phyloP scores from a whole-genome alignment of 2,888 invertebrate genomes.

The Gerris lacustris region DNA sequence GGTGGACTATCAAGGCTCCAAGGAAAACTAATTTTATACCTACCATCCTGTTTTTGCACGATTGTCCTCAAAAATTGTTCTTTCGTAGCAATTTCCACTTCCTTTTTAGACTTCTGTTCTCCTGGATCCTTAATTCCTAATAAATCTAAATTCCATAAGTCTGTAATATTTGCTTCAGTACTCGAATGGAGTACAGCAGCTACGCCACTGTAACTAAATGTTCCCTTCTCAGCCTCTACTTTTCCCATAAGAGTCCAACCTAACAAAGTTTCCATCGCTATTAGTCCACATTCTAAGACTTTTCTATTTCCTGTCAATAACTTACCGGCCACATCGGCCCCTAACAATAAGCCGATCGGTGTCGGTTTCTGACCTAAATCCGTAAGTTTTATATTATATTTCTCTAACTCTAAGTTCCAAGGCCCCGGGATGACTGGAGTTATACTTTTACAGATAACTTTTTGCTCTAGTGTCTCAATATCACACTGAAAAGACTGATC shows the following conservation, averaged over 20 bases:
- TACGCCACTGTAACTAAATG: too few species aligned
- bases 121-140: constrained; percentile 33
- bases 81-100: background rate
- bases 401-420: constrained; percentile 13
- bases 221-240: too few species aligned
- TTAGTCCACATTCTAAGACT: constrained; percentile 28
- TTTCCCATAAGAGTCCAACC: too few species aligned
- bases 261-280: constrained; percentile 30
- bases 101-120: too few species aligned
- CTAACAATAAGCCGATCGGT: constrained; percentile 28
- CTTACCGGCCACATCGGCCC: constrained; percentile 30
- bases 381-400: constrained; percentile 6
- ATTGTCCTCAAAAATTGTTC: background rate
- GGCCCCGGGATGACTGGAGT: constrained; percentile 19
- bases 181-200: constrained; percentile 27
- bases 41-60: background rate
- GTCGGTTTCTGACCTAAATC: constrained; percentile 23
- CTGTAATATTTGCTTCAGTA: constrained; percentile 26
- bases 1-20: too few species aligned
- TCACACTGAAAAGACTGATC: constrained; percentile 26
- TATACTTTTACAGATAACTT: constrained; percentile 24
- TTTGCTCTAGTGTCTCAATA: constrained; percentile 26
- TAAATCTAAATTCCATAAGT: constrained; percentile 34
- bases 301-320: constrained; percentile 27
- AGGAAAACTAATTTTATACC: background rate